phyloP scores from a whole-genome alignment of 2,113 vertebrate species.

The Odontesthes bonariensis region DNA sequence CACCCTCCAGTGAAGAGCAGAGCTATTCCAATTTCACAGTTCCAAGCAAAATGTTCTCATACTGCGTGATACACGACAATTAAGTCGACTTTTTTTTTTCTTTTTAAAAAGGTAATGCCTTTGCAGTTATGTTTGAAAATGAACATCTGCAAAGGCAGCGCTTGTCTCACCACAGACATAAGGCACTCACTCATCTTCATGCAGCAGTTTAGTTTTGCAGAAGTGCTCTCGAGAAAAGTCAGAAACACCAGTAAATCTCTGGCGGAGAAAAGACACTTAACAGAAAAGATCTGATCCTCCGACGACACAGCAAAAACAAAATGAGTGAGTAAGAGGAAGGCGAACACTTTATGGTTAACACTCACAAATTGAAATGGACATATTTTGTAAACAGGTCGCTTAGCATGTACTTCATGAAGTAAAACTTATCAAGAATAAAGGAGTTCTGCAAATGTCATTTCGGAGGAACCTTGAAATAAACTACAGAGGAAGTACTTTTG shows the following conservation, averaged over 20 bases:
- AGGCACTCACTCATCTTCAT: slow-evolving; percentile 10
- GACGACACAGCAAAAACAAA: slow-evolving; percentile 1
- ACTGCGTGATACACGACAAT: slow-evolving; percentile 27
- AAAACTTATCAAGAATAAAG: neutral
- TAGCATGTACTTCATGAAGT: neutral
- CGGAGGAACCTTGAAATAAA: neutral
- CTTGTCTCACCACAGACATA: slow-evolving; percentile 23
- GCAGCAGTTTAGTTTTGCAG: slow-evolving; percentile 1
- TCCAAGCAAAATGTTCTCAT: slow-evolving; percentile 48
- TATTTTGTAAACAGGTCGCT: neutral
- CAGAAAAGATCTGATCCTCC: slow-evolving; percentile 1
- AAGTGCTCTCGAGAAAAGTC: slow-evolving; percentile 5
- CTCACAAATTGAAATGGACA: neutral
- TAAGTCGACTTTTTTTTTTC: neutral
- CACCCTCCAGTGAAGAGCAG: slow-evolving; percentile 36
- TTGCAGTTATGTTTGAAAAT: slow-evolving; percentile 29
- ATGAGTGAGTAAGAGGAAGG: neutral
- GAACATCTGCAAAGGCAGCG: slow-evolving; percentile 55
- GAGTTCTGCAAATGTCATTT: neutral
- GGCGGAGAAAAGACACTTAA: neutral
- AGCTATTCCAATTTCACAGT: slow-evolving; percentile 65
- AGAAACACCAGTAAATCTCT: neutral
- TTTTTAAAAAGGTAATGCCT: slow-evolving; percentile 5
- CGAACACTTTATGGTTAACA: too few relatives aligned
- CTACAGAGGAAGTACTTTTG: neutral